Conservation (phyloP, 2,888 invertebrate genomes). For the Slavum lentiscoides region DNA sequence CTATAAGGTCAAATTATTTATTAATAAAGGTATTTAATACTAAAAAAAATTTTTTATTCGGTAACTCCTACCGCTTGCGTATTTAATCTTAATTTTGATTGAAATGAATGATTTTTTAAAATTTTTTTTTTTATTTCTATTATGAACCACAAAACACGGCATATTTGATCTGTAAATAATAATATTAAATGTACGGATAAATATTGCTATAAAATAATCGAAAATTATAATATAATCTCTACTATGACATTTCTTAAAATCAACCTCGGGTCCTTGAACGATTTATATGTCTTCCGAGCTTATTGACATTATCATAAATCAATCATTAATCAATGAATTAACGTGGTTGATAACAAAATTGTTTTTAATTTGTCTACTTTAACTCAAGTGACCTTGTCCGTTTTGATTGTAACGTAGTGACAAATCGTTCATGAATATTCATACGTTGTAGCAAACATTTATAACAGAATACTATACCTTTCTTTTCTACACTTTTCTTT, state of each 20-base stretch:
- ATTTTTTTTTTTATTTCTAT: no score
- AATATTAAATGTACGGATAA: constrained; percentile 13
- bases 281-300: constrained; percentile 1
- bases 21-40: no score
- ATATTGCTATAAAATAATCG: constrained; percentile 6
- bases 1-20: no score
- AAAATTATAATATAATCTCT: neutral
- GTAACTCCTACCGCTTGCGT: neutral
- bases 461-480: no score
- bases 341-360: neutral
- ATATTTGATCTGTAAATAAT: constrained; percentile 37
- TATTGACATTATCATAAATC: constrained; percentile 16
- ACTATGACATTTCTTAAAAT: neutral
- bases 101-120: neutral
- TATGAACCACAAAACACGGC: neutral
- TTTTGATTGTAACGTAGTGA: neutral
- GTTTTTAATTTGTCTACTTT: constrained; percentile 3
- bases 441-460: neutral
- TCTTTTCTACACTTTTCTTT: no score
- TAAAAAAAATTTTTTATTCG: neutral
- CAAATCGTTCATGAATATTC: neutral
- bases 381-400: constrained; percentile 9
- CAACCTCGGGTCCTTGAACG: neutral
- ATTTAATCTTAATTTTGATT: neutral
- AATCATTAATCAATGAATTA: constrained; percentile 27